A percentile compares a stretch with the other conserved stretches of the same genome.
phyloP scores from a whole-genome alignment of 2,113 vertebrate genomes.

The Xiphophorus hellerii region DNA sequence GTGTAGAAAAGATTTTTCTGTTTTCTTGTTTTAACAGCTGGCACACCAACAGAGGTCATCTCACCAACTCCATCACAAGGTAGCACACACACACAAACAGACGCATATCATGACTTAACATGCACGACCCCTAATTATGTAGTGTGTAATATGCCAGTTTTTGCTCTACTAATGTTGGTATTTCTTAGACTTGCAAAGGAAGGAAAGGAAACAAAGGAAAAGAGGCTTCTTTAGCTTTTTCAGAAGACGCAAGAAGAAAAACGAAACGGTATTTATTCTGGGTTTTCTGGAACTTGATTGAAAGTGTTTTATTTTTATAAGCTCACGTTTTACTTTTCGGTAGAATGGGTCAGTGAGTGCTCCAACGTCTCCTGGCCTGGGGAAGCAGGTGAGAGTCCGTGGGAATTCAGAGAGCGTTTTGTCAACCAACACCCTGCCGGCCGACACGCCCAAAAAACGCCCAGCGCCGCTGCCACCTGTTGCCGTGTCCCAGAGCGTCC shows the following conservation, averaged over 20 bases:
- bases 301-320: background rate
- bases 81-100: background rate
- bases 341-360: constrained; percentile 81
- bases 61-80: constrained; percentile 43
- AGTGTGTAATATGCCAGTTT: no score
- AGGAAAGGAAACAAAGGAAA: constrained; percentile 83
- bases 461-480: constrained; percentile 87
- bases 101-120: background rate
- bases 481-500: constrained; percentile 75
- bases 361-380: constrained; percentile 82
- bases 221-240: constrained; percentile 90
- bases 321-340: background rate
- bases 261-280: constrained; percentile 79
- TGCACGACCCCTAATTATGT: no score
- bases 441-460: constrained; percentile 88
- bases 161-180: background rate
- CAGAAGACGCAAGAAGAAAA: constrained; percentile 87
- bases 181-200: constrained; percentile 61
- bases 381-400: constrained; percentile 70
- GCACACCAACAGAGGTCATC: constrained; percentile 29
- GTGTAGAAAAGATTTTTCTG: background rate
- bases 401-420: constrained; percentile 70
- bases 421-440: constrained; percentile 75
- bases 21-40: constrained; percentile 39
- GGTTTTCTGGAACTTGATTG: background rate